Percentiles rank a stretch among this genome's conserved stretches.
Conservation (phyloP, 1,140 invertebrate genomes). For the Diorhabda sublineata region DNA sequence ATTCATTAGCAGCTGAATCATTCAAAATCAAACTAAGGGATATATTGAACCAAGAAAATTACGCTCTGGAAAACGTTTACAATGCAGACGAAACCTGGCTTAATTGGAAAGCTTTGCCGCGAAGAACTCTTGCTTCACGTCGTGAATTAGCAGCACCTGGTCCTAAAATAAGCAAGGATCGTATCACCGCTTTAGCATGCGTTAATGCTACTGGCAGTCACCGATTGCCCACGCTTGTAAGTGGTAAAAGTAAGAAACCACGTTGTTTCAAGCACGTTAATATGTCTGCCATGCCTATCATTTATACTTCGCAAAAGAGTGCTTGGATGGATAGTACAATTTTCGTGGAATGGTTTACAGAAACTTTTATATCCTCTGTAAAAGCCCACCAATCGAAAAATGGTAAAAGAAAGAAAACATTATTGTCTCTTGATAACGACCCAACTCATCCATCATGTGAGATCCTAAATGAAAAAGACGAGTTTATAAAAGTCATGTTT, state of each 20-base stretch:
- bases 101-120: slow-evolving; percentile 44
- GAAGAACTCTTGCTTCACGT: slow-evolving; percentile 40
- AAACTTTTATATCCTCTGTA: too few relatives aligned
- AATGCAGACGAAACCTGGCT: slow-evolving; percentile 48
- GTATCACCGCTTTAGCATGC: too few relatives aligned
- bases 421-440: slow-evolving; percentile 50
- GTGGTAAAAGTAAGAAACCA: too few relatives aligned
- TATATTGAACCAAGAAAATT: slow-evolving; percentile 4
- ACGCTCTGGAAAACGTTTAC: slow-evolving; percentile 35
- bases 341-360: slow-evolving; percentile 27
- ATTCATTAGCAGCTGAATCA: slow-evolving; percentile 11
- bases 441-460: slow-evolving; percentile 43
- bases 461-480: slow-evolving; percentile 38
- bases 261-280: too few relatives aligned
- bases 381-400: slow-evolving; percentile 19
- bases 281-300: too few relatives aligned
- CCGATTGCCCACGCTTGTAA: too few relatives aligned
- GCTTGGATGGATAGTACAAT: slow-evolving; percentile 17
- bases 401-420: slow-evolving; percentile 31
- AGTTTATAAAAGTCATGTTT: slow-evolving; percentile 46
- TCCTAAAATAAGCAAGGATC: too few relatives aligned
- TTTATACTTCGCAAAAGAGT: slow-evolving; percentile 15
- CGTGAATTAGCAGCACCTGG: slow-evolving; percentile 39
- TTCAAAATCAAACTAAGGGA: slow-evolving; percentile 5
- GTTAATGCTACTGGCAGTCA: too few relatives aligned